A percentile compares a stretch with the other conserved stretches of the same genome.
These are phyloP conservation scores for Myotis yumanensis DNA, from an alignment of 2,113 vertebrate species.

Conservation along the genomic window DNA sequence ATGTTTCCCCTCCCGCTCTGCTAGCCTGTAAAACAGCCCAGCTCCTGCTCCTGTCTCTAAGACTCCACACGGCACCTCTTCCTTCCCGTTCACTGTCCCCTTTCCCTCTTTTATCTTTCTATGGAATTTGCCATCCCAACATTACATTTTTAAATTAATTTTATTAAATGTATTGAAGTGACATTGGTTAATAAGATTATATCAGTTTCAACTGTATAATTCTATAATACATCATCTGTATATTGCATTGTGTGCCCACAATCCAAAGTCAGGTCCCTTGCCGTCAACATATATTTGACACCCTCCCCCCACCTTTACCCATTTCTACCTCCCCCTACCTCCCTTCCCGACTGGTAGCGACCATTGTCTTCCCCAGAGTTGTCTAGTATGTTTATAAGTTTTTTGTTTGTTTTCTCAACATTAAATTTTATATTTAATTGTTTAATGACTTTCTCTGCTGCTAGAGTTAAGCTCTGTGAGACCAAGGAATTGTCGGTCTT, in stretches of 20 bases:
- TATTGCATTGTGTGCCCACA: neutral
- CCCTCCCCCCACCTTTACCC: neutral
- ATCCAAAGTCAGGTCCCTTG: neutral
- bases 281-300: neutral
- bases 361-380: neutral
- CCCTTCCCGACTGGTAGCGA: too few species aligned
- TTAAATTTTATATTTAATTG: neutral
- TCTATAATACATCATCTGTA: neutral
- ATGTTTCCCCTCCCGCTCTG: neutral
- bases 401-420: neutral
- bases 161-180: neutral
- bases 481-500: neutral
- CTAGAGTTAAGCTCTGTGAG: neutral
- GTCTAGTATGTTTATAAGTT: neutral
- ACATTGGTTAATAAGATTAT: neutral
- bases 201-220: neutral
- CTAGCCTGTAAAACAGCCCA: fast-evolving
- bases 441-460: neutral
- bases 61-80: neutral
- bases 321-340: neutral
- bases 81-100: neutral
- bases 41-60: neutral
- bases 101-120: neutral
- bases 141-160: too few species aligned
- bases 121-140: neutral